Conservation (phyloP, 1,140 invertebrate species). For the Heliconius congener region DNA sequence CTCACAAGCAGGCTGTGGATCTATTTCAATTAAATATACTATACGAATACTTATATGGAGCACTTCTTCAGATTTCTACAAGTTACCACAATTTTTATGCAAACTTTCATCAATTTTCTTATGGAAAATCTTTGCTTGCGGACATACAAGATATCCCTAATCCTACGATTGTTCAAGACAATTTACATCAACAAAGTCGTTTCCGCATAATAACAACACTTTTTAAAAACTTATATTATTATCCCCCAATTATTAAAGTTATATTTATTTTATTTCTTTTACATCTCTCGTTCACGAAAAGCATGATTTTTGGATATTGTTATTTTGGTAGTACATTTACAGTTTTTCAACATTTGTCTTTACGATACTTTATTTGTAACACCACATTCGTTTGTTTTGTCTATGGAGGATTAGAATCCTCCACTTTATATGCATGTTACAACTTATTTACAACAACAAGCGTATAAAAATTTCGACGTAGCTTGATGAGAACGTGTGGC, state of each 20-base stretch:
- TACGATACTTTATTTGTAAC: too few species aligned
- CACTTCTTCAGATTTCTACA: not conserved
- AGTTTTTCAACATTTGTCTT: too few species aligned
- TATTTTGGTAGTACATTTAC: too few species aligned
- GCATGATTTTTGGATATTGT: too few species aligned
- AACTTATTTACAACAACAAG: too few species aligned
- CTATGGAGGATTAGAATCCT: too few species aligned
- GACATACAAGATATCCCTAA: not conserved
- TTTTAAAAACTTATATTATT: slow-evolving; percentile 1
- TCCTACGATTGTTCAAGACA: not conserved
- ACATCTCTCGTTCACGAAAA: too few species aligned
- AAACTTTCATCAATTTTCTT: not conserved
- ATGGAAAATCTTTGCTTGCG: not conserved
- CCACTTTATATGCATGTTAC: too few species aligned
- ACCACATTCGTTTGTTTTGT: too few species aligned
- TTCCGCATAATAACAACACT: not conserved
- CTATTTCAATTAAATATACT: not conserved
- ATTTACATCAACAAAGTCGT: not conserved
- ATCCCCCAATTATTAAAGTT: not conserved
- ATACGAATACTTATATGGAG: not conserved
- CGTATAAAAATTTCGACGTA: too few species aligned
- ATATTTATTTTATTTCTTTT: not conserved
- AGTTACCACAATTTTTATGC: not conserved
- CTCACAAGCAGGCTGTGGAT: too few species aligned
- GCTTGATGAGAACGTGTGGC: too few species aligned